Percentiles rank a stretch among this genome's conserved stretches.
phyloP scores from a whole-genome alignment of 1,140 invertebrate genomes.

The Drosophila rhopaloa region DNA sequence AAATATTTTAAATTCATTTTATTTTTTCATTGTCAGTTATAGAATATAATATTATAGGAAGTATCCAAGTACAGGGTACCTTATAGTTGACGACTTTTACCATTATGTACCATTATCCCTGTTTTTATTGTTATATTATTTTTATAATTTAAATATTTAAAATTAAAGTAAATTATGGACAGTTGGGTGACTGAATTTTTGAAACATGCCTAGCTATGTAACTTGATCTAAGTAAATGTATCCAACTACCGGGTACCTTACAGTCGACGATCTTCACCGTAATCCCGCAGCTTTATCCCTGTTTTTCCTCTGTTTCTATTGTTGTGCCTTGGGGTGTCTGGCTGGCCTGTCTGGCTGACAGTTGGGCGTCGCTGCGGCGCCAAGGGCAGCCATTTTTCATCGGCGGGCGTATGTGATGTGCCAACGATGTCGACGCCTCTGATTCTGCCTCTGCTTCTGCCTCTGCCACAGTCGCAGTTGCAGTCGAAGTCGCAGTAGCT shows the following conservation, averaged over 20 bases:
- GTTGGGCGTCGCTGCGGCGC: constrained; percentile 52
- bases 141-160: too few relatives aligned
- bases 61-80: too few relatives aligned
- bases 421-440: constrained; percentile 30
- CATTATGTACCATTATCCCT: too few relatives aligned
- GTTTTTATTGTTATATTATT: too few relatives aligned
- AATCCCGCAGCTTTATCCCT: neutral
- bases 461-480: neutral
- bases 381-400: constrained; percentile 61
- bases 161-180: too few relatives aligned
- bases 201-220: too few relatives aligned
- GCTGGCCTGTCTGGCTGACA: constrained; percentile 24
- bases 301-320: constrained; percentile 16
- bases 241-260: neutral
- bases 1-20: too few relatives aligned
- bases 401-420: constrained; percentile 55
- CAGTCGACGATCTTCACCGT: constrained; percentile 10
- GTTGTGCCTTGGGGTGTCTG: constrained; percentile 37
- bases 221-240: too few relatives aligned
- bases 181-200: too few relatives aligned
- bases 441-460: neutral
- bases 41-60: too few relatives aligned
- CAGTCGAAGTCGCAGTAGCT: constrained; percentile 3
- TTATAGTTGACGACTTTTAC: too few relatives aligned
- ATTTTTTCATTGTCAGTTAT: too few relatives aligned